A percentile compares a stretch with the other conserved stretches of the same genome.
These are phyloP conservation scores for Botia kubotai DNA, from an alignment of 2,797 vertebrate species.

Conservation along the genomic window DNA sequence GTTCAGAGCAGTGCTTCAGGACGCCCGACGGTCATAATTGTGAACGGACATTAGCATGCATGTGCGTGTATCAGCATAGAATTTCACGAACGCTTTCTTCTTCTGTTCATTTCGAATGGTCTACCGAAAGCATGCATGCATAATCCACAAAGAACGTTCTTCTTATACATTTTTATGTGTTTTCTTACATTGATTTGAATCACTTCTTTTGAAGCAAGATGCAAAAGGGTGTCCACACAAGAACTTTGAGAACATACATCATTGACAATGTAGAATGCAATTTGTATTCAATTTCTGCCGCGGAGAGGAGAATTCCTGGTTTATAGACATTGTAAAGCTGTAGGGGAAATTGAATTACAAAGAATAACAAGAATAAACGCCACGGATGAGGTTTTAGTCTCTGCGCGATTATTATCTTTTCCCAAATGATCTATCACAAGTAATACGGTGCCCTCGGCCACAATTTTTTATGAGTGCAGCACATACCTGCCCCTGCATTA, in stretches of 20 bases:
- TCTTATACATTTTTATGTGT: constrained; percentile 1
- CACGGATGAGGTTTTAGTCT: constrained; percentile 24
- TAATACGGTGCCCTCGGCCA: constrained; percentile 1
- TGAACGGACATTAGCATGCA: constrained; percentile 18
- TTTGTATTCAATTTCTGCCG: constrained; percentile 19
- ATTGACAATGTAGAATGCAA: background rate
- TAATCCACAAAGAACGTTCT: background rate
- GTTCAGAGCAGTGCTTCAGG: constrained; percentile 6
- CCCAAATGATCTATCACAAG: constrained; percentile 23
- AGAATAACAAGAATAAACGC: constrained; percentile 17
- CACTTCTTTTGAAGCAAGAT: background rate
- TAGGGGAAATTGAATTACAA: constrained; percentile 23
- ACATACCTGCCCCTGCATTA: background rate
- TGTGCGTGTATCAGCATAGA: background rate
- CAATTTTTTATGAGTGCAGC: background rate
- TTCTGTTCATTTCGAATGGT: constrained; percentile 9
- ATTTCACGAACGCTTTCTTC: background rate
- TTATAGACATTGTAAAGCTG: constrained; percentile 31
- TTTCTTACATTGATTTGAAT: background rate
- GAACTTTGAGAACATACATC: constrained; percentile 6
- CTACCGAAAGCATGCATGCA: background rate
- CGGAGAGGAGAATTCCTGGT: constrained; percentile 1
- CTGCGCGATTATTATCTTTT: constrained; percentile 17
- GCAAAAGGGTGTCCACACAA: background rate
- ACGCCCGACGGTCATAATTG: background rate